Conservation (phyloP, 2,797 vertebrate species). For the Danio kyathit region DNA sequence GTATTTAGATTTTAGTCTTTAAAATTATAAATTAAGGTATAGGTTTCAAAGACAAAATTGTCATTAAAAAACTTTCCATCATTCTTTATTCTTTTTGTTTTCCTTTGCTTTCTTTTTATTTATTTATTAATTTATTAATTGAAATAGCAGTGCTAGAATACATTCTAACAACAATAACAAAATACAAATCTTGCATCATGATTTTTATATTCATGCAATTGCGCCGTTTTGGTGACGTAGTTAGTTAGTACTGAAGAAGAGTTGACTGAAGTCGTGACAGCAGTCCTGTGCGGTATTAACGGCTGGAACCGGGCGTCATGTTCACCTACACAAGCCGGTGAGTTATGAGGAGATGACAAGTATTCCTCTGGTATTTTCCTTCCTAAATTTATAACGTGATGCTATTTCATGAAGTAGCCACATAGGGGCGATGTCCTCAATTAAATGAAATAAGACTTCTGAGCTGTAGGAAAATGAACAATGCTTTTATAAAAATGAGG, state of each 20-base stretch:
- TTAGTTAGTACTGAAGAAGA: background rate
- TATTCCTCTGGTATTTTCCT: constrained; percentile 49
- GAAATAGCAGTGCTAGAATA: too few species aligned
- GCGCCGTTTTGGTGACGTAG: background rate
- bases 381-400: constrained; percentile 21
- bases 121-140: background rate
- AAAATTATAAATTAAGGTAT: too few species aligned
- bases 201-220: background rate
- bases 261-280: constrained; percentile 9
- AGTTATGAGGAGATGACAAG: constrained; percentile 61
- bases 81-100: too few species aligned
- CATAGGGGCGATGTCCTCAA: constrained; percentile 67
- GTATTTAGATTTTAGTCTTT: too few species aligned
- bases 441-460: background rate
- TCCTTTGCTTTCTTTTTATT: too few species aligned
- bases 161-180: background rate
- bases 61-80: too few species aligned
- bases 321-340: constrained; percentile 27
- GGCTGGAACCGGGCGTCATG: constrained; percentile 13
- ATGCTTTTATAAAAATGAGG: too few species aligned
- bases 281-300: constrained; percentile 37
- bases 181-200: background rate
- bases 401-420: constrained; percentile 68
- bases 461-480: too few species aligned
- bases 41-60: too few species aligned